Evolutionary conservation across 2,797 vertebrate genomes (phyloP), one percentile per base, ranked within the genome.

Genomic region (Eulemur coronatus): DNA sequence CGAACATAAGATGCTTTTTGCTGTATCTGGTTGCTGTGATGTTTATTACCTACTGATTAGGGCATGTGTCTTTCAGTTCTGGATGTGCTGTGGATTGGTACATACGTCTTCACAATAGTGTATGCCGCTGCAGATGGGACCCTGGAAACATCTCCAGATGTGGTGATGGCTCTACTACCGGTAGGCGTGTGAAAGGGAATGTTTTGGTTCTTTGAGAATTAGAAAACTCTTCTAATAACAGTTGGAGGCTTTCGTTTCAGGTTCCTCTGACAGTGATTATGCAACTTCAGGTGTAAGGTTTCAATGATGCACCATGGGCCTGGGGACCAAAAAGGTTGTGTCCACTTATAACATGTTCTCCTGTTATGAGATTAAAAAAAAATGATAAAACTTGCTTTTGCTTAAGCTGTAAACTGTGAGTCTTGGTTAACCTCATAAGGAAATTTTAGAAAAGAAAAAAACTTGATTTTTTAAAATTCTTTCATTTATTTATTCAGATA

Each of bases 1-100:
- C 55, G 26, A 28, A 57, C 17, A 8, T 17, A 4, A 26, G 33
- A 13, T 75, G 38, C 13, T n/a, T 61, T 57, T 70, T 41, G 61
- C 48, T 50, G 1, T 43, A 4, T 65, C 17, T 95, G 61, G 2
- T 50, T 97, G 73, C 95, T 57, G 33, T 15, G n/a, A 0, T 89
- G 67, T 96, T 96, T 89, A 20, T 94, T 96, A 57, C 55, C n/a
- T 26, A 33, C 33, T 78, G 35, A 89, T 35, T 5, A 1, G 55
- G 2, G 4, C 20, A 2, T 33, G 24, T 96, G 80, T 94, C 65
- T 97, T 97, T 75, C 98, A 99, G 99, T 99, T 97, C 94, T 99
- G 97, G 99, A 99, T 22, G 99, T 99, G 14, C 98, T 99, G 81
- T 99, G 99, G 99, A 98, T 99, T 46, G 99, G 99, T 95, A 99